Evolutionary conservation across 2,888 invertebrate species (phyloP), one percentile per base, ranked within the genome.

Genomic region (Ophioninae sp.): DNA sequence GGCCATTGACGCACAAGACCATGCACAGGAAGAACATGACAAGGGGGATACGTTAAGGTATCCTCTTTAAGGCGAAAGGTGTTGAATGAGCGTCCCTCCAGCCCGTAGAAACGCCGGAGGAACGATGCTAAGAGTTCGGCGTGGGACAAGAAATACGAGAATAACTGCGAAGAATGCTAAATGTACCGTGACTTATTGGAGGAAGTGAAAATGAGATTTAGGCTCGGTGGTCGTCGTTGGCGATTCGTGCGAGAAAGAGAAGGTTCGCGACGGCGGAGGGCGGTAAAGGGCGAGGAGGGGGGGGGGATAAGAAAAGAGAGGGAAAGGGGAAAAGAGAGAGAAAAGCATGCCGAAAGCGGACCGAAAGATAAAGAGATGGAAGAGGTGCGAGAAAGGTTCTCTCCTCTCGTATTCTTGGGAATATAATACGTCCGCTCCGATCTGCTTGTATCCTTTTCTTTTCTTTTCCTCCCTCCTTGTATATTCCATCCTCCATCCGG

Each of bases 121-220:
- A 59, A 61, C 65, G 81, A 65, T 68, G 41, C 44, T 20, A 72
- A 73, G 76, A 68, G 72, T 79, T 81, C 68, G 81, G 81, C 78
- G 78, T 77, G 86, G 85, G 78, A 84, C 87, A 88, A 87, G 87
- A 87, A 88, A 89, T 89, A 89, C 86, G 89, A 90, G 89, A 90
- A 90, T 91, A 90, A 90, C 90, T 88, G 89, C 89, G 87, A 88
- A 87, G 90, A 90, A 89, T 88, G 91, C 90, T 90, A 91, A 91
- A 91, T 88, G 91, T 88, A 89, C 89, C 91, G 90, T 91, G 91
- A 91, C 91, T 91, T 91, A 91, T 91, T 90, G 90, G 88, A 88
- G 85, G 86, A 87, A 84, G 84, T 84, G 84, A 84, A 84, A 84
- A 84, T 84, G 84, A 81, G 84, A 84, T 81, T 81, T 84, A 84